These are phyloP conservation scores for Geodia barretti DNA, from an alignment of 37 sponge, comb jelly and placozoan genomes.

Conservation along the genomic window DNA sequence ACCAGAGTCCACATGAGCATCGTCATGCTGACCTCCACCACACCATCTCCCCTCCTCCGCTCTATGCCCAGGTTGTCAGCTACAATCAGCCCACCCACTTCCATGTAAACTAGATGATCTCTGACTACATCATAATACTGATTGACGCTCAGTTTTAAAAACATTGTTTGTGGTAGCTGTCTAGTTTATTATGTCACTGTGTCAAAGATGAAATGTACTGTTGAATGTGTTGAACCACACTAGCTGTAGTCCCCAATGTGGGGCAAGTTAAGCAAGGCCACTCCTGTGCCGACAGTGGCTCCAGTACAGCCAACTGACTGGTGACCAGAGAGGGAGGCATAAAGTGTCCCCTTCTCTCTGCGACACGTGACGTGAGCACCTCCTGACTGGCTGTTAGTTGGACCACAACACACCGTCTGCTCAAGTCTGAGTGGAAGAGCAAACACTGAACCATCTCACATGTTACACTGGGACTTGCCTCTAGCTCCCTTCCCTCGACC, in stretches of 20 bases:
- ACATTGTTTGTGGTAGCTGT: no score
- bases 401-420: constrained; percentile 32
- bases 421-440: background rate
- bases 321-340: constrained; percentile 68
- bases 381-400: constrained; percentile 49
- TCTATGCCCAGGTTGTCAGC: constrained; percentile 43
- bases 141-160: no score
- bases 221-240: background rate
- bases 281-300: constrained; percentile 57
- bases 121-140: no score
- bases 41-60: constrained; percentile 25
- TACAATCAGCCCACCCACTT: background rate
- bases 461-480: background rate
- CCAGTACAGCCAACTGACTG: constrained; percentile 69
- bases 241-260: background rate
- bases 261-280: background rate
- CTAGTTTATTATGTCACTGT: no score
- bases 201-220: background rate
- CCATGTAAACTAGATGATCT: background rate
- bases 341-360: constrained; percentile 59
- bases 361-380: constrained; percentile 30
- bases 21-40: constrained; percentile 4
- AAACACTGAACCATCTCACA: no score
- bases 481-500: background rate
- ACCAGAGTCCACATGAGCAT: background rate